Evolutionary conservation across 2,888 invertebrate species (phyloP).

Genomic region (Orthosia cruda): DNA sequence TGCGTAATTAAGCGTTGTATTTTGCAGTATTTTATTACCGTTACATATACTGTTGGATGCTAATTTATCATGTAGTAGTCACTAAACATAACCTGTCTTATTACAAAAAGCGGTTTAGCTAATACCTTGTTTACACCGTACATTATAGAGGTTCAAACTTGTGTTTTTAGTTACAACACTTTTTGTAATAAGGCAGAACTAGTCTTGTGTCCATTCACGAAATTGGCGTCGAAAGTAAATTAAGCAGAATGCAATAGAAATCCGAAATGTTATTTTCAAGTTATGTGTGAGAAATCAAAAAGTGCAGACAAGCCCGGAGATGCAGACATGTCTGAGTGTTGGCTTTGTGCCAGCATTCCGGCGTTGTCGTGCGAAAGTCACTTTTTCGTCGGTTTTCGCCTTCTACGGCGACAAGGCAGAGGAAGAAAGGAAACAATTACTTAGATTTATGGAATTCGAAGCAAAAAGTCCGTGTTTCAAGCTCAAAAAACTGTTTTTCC

Average conservation of each 20-base stretch:
- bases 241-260: conserved; percentile 52
- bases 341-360: conserved; percentile 82
- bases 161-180: too few relatives aligned
- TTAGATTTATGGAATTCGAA: conserved; percentile 87
- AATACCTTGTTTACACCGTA: too few relatives aligned
- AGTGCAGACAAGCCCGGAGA: conserved; percentile 75
- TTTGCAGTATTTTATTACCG: conserved; percentile 59
- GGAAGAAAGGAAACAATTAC: conserved; percentile 88
- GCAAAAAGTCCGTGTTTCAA: conserved; percentile 73
- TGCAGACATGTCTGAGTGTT: conserved; percentile 79
- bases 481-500: conserved; percentile 54
- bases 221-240: conserved; percentile 31
- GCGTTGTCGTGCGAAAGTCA: conserved; percentile 82
- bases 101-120: too few relatives aligned
- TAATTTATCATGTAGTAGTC: conserved; percentile 28
- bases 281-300: conserved; percentile 64
- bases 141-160: too few relatives aligned
- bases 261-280: conserved; percentile 58
- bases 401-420: conserved; percentile 72
- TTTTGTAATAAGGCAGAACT: too few relatives aligned
- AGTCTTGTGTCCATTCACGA: conserved; percentile 35
- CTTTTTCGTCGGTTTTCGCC: conserved; percentile 83
- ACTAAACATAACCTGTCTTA: conserved; percentile 36
- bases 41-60: conserved; percentile 54
- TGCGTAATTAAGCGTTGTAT: conserved; percentile 67